phyloP scores from a whole-genome alignment of 2,797 vertebrate species.

The Hafferia zeledoni region DNA sequence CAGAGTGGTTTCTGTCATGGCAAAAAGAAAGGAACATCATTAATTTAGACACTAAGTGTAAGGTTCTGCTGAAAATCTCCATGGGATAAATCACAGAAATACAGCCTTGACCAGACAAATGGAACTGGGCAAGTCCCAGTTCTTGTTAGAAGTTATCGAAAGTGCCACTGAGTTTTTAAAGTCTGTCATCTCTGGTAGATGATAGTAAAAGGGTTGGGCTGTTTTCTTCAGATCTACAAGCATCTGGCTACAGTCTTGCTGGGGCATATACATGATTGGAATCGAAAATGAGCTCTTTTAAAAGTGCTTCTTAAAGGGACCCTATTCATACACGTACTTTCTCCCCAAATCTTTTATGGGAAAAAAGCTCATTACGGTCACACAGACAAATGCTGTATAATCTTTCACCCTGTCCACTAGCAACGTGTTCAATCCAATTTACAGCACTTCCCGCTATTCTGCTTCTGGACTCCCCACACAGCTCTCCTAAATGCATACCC shows the following conservation, averaged over 20 bases:
- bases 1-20: slow-evolving; percentile 68
- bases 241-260: slow-evolving; percentile 66
- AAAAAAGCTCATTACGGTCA: slow-evolving; percentile 64
- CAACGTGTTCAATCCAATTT: slow-evolving; percentile 56
- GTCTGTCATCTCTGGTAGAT: slow-evolving; percentile 63
- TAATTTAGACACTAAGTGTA: slow-evolving; percentile 75
- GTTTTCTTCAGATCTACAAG: slow-evolving; percentile 64
- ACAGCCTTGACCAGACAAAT: slow-evolving; percentile 67
- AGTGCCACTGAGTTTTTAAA: slow-evolving; percentile 70
- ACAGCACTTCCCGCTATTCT: slow-evolving; percentile 58
- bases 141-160: slow-evolving; percentile 69
- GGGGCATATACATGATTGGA: slow-evolving; percentile 63
- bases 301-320: slow-evolving; percentile 65
- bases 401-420: slow-evolving; percentile 64
- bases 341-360: slow-evolving; percentile 67
- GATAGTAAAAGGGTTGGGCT: slow-evolving; percentile 69
- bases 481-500: slow-evolving; percentile 52
- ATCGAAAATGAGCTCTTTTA: slow-evolving; percentile 65
- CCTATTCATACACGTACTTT: slow-evolving; percentile 61
- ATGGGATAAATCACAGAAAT: slow-evolving; percentile 70
- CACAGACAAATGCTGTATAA: slow-evolving; percentile 67
- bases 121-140: slow-evolving; percentile 68
- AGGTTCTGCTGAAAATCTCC: slow-evolving; percentile 70
- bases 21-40: slow-evolving; percentile 71
- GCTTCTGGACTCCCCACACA: slow-evolving; percentile 61